Conservation (phyloP, 2,797 vertebrate genomes). For the Tolypeutes matacus region DNA sequence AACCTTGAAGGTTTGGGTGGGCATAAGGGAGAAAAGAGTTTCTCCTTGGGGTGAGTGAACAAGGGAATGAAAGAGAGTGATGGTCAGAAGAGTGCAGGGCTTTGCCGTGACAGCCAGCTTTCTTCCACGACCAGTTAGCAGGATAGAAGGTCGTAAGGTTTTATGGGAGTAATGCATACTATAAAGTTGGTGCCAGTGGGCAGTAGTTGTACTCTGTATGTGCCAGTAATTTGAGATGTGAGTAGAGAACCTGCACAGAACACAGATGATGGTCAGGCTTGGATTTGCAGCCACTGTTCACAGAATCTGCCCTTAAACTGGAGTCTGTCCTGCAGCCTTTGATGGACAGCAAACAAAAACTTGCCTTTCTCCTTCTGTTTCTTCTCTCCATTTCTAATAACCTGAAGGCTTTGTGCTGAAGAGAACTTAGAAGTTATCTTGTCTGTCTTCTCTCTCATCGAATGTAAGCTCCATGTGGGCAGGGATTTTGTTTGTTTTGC, state of each 20-base stretch:
- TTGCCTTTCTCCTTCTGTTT: not conserved
- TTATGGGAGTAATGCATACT: not conserved
- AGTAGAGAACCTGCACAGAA: not conserved
- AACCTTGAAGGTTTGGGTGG: not conserved
- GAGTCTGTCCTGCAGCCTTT: not conserved
- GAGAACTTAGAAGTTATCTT: not conserved
- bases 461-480: not conserved
- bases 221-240: not conserved
- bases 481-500: not conserved
- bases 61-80: not conserved
- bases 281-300: not conserved
- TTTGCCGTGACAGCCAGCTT: not conserved
- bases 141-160: not conserved
- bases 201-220: not conserved
- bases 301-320: not conserved
- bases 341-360: not conserved
- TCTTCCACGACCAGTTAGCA: not conserved
- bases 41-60: not conserved
- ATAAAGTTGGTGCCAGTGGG: not conserved
- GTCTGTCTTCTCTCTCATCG: not conserved
- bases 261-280: not conserved
- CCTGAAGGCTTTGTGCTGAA: not conserved
- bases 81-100: not conserved
- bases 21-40: not conserved
- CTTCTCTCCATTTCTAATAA: not conserved